Percentiles rank a stretch among this genome's conserved stretches.
These are phyloP conservation scores for Setophaga petechia DNA, from an alignment of 2,113 vertebrate species.

Conservation along the genomic window DNA sequence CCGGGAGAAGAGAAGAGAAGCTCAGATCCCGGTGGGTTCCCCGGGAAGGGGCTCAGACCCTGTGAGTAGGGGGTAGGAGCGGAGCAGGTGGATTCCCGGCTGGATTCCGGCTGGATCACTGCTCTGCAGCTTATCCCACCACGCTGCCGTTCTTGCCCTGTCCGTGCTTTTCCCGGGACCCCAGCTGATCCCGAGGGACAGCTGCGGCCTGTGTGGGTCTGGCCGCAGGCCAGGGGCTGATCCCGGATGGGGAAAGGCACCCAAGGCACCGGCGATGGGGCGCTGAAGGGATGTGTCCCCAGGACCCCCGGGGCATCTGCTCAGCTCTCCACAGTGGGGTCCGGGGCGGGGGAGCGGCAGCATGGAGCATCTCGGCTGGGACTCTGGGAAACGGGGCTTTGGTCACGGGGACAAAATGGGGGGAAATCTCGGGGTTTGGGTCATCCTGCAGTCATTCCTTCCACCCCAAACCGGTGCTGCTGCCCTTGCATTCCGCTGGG, in stretches of 20 bases:
- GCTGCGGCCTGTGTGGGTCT: not conserved
- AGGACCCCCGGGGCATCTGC: not conserved
- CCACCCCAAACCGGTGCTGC: too few relatives aligned
- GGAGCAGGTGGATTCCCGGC: not conserved
- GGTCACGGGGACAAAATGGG: not conserved
- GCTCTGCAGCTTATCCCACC: not conserved
- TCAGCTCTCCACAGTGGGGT: not conserved
- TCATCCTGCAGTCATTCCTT: not conserved
- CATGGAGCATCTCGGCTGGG: not conserved
- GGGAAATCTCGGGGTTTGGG: not conserved
- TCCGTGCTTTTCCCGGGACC: not conserved
- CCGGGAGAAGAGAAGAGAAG: not conserved
- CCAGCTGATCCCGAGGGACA: not conserved
- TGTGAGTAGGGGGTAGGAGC: not conserved
- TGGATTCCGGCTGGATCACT: not conserved
- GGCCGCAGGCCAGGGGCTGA: not conserved
- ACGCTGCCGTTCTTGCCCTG: not conserved
- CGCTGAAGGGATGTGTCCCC: not conserved
- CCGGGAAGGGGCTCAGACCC: not conserved
- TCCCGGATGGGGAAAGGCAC: not conserved
- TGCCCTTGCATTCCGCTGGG: accelerated
- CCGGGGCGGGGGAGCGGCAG: not conserved
- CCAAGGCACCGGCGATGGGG: too few relatives aligned
- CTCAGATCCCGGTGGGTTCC: not conserved
- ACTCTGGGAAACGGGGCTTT: not conserved